Base-by-base conservation (phyloP, 2,888 invertebrate species). In the Pemphredon lugubris region DNA sequence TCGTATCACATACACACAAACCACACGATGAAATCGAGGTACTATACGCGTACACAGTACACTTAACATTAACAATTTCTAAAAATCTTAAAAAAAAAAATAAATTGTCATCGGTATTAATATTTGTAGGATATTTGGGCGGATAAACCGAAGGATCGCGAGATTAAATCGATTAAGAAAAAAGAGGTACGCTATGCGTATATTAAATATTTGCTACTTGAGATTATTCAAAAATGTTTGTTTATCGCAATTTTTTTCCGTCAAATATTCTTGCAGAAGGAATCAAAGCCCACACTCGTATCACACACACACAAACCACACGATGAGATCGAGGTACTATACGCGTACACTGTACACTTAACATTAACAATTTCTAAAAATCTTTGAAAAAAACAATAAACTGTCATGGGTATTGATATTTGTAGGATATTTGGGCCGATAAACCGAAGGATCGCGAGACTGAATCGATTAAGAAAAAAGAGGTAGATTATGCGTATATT, bases 51-150 rank as follows among this genome's bases (percentile, higher is more conserved):
- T n/a, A n/a, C n/a, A n/a, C n/a, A n/a, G n/a, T n/a, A n/a, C n/a
- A n/a, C n/a, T n/a, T n/a, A n/a, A n/a, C n/a, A n/a, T n/a, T n/a
- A n/a, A n/a, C n/a, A n/a, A n/a, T n/a, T n/a, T n/a, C n/a, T n/a
- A n/a, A n/a, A n/a, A n/a, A n/a, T n/a, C n/a, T n/a, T n/a, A n/a
- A n/a, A n/a, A n/a, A n/a, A n/a, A n/a, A n/a, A n/a, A n/a, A n/a
- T n/a, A n/a, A n/a, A n/a, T n/a, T n/a, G n/a, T n/a, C n/a, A n/a
- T n/a, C n/a, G n/a, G n/a, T n/a, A n/a, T n/a, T n/a, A 39, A 34
- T 26, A 50, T 18, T 71, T 61, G 11, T 67, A 71, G 67, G 67
- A 57, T 13, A 30, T 48, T 13, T 48, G 47, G 47, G 47, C 21
- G 7, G 39, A 37, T 5, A 58, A 39, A 39, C 40, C 39, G 5